phyloP scores from a whole-genome alignment of 1,140 invertebrate genomes.

The Aphaenogaster rudis region DNA sequence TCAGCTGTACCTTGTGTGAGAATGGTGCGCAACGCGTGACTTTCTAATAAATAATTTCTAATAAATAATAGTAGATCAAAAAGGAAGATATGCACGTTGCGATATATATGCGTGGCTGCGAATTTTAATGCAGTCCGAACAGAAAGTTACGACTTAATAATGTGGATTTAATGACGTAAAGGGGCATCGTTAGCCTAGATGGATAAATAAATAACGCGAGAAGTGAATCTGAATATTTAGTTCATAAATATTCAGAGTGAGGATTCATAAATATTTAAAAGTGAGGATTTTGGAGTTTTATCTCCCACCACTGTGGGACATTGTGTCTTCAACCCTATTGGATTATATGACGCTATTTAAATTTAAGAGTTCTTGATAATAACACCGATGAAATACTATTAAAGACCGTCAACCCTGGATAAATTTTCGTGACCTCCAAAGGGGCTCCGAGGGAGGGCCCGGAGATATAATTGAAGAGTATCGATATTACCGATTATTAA shows the following conservation, averaged over 20 bases:
- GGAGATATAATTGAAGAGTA: no score
- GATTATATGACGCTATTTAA: no score
- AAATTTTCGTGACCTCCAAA: no score
- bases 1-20: background rate
- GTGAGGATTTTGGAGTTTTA: no score
- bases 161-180: background rate
- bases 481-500: no score
- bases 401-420: no score
- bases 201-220: background rate
- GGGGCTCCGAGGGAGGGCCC: no score
- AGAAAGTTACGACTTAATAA: background rate
- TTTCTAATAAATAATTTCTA: conserved; percentile 27
- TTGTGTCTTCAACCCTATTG: no score
- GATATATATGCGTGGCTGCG: background rate
- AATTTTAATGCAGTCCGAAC: background rate
- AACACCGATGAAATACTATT: no score
- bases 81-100: background rate
- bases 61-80: conserved; percentile 36
- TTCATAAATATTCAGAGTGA: background rate
- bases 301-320: no score
- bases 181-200: background rate
- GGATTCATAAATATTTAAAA: no score
- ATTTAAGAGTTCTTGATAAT: background rate
- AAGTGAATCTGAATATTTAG: background rate
- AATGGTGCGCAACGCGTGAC: background rate